Conservation (phyloP, 2,113 vertebrate species). For the Xiphophorus hellerii region DNA sequence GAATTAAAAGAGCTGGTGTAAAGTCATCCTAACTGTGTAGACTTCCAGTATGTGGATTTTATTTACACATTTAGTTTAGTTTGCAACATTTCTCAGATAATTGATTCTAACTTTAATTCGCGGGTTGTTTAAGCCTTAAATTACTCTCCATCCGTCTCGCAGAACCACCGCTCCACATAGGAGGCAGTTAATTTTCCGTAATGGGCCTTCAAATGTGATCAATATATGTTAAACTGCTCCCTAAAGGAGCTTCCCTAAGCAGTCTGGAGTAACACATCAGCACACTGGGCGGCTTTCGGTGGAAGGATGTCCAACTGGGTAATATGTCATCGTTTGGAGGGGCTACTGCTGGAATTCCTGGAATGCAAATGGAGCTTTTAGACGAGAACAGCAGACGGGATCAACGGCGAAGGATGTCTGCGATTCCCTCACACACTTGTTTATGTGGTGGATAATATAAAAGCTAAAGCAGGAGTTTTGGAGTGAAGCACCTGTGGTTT, state of each 20-base stretch:
- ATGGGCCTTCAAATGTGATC: slow-evolving; percentile 41
- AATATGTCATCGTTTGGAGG: slow-evolving; percentile 46
- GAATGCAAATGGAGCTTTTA: slow-evolving; percentile 55
- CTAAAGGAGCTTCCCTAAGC: slow-evolving; percentile 48
- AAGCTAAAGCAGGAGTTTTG: slow-evolving; percentile 30
- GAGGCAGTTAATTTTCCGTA: slow-evolving; percentile 52
- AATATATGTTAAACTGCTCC: slow-evolving; percentile 49
- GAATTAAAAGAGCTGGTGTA: not conserved
- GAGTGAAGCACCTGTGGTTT: slow-evolving; percentile 59
- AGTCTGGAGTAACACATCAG: slow-evolving; percentile 42
- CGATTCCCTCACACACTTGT: slow-evolving; percentile 9
- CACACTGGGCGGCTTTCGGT: not conserved
- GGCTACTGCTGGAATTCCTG: slow-evolving; percentile 60
- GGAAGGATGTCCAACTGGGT: slow-evolving; percentile 29
- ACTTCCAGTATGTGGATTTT: not conserved
- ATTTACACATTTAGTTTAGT: slow-evolving; percentile 27
- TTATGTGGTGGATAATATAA: slow-evolving; percentile 31
- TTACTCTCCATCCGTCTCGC: slow-evolving; percentile 16
- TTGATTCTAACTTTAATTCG: slow-evolving; percentile 31
- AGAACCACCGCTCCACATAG: slow-evolving; percentile 19
- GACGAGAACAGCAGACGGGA: slow-evolving; percentile 31
- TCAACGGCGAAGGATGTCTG: slow-evolving; percentile 34
- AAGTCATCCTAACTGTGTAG: not conserved
- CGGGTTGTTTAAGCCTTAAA: slow-evolving; percentile 45
- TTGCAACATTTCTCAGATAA: slow-evolving; percentile 5